Conservation (phyloP, 2,888 invertebrate species). For the Pammene fasciana region DNA sequence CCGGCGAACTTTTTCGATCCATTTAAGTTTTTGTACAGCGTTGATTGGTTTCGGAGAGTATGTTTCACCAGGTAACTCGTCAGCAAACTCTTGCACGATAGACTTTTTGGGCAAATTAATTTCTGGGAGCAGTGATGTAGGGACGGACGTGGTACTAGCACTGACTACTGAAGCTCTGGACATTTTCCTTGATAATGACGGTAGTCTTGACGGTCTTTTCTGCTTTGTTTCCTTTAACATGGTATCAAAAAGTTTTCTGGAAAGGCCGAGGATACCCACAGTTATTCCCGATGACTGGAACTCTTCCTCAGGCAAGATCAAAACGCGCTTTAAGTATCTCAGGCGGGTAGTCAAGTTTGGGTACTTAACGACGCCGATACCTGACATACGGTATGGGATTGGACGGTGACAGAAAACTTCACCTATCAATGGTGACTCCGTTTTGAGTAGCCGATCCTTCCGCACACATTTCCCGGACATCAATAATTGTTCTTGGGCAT, state of each 20-base stretch:
- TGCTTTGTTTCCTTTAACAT: constrained; percentile 29
- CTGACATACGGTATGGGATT: constrained; percentile 6
- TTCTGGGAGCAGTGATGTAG: background rate
- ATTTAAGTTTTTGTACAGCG: constrained; percentile 18
- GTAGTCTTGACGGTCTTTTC: background rate
- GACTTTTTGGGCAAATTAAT: constrained; percentile 16
- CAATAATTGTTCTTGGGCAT: background rate
- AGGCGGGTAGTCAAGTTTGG: constrained; percentile 15
- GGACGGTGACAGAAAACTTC: constrained; percentile 30
- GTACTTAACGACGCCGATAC: constrained; percentile 27
- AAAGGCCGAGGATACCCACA: constrained; percentile 27
- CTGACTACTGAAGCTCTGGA: constrained; percentile 3
- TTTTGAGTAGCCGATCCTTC: constrained; percentile 1
- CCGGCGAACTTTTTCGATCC: constrained; percentile 11
- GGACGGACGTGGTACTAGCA: background rate
- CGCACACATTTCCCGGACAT: constrained; percentile 17
- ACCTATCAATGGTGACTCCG: constrained; percentile 23
- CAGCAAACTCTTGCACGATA: background rate
- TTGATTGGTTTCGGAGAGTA: constrained; percentile 10
- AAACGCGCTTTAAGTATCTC: constrained; percentile 13
- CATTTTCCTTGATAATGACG: constrained; percentile 3
- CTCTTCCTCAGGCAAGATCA: constrained; percentile 27
- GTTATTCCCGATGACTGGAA: constrained; percentile 14
- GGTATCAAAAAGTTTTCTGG: constrained; percentile 17
- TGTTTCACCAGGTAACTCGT: constrained; percentile 13